Base-by-base conservation (phyloP, 2,888 invertebrate species). In the Junonia oenone region DNA sequence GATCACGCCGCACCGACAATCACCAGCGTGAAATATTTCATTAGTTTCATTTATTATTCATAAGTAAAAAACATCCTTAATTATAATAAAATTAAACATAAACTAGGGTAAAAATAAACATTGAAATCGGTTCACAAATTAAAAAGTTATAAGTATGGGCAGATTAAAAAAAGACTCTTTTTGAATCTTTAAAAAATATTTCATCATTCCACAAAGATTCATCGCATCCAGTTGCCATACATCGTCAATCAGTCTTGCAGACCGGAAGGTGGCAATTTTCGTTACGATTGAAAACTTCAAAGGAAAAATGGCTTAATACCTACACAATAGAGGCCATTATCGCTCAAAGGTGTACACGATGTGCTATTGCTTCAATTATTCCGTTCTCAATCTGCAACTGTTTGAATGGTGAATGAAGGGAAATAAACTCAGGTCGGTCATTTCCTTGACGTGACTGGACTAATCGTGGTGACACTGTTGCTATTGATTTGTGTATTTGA, bases 201-300 rank as follows among this genome's bases (percentile, higher is more conserved):
- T n/a, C n/a, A n/a, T n/a, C n/a, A 22, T 22, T 22, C 22, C 22
- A 19, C 19, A 40, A n/a, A 40, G 0, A 19, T 40, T 40, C 19
- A 11, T 40, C 4, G 26, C 22, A 43, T 43, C 43, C 43, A 43
- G 43, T 26, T n/a, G 8, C 43, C 13, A 2, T 43, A 26, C n/a
- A 26, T 6, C 13, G 43, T 14, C 55, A 55, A 55, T 58, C 48
- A 51, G 29, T 47, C 33, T 40, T 35, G 45, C 48, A 31, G 43
- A 17, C 51, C 58, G 58, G 58, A 58, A 58, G 58, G 48, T 37
- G 27, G 48, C 51, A 58, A 55, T 58, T 58, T 54, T 48, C 51
- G 37, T 47, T 48, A 47, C 51, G 45, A 45, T 55, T 49, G 17
- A n/a, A n/a, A 26, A 51, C 17, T 17, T 22, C 35, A 43, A 55